Evolutionary conservation across 1,140 invertebrate genomes (phyloP).

Genomic region (Bombus ignitus): DNA sequence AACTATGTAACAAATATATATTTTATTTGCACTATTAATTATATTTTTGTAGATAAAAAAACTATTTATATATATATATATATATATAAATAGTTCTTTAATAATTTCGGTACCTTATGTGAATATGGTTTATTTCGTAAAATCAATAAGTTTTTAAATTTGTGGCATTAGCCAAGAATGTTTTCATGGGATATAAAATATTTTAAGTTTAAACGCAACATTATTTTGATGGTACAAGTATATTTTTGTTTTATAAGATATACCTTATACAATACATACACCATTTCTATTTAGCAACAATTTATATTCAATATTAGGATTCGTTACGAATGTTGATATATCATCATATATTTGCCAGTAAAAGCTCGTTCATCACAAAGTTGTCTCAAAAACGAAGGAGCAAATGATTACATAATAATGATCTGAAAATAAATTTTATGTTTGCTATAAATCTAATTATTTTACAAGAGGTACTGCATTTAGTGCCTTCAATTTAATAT

Average conservation of each 20-base stretch:
- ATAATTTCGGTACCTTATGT: too few species aligned
- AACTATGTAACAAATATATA: too few species aligned
- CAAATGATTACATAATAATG: background rate
- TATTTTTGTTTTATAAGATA: constrained; percentile 62
- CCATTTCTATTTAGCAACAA: constrained; percentile 58
- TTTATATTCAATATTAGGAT: constrained; percentile 51
- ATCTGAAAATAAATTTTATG: constrained; percentile 6
- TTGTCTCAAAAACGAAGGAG: constrained; percentile 25
- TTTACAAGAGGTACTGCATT: background rate
- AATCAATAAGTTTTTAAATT: background rate
- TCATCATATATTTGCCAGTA: constrained; percentile 11
- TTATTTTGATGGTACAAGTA: constrained; percentile 56
- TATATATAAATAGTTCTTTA: too few species aligned
- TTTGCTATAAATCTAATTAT: background rate
- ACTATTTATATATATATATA: too few species aligned
- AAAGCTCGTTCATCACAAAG: constrained; percentile 43
- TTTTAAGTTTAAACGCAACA: background rate
- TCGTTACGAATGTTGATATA: constrained; percentile 4
- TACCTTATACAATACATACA: constrained; percentile 75
- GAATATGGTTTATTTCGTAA: background rate
- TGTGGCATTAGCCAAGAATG: background rate
- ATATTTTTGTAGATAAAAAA: too few species aligned
- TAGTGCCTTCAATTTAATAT: constrained; percentile 2
- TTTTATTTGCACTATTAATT: too few species aligned
- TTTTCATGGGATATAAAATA: background rate